Evolutionary conservation across 2,888 invertebrate genomes (phyloP).

Genomic region (Lymantria dispar): DNA sequence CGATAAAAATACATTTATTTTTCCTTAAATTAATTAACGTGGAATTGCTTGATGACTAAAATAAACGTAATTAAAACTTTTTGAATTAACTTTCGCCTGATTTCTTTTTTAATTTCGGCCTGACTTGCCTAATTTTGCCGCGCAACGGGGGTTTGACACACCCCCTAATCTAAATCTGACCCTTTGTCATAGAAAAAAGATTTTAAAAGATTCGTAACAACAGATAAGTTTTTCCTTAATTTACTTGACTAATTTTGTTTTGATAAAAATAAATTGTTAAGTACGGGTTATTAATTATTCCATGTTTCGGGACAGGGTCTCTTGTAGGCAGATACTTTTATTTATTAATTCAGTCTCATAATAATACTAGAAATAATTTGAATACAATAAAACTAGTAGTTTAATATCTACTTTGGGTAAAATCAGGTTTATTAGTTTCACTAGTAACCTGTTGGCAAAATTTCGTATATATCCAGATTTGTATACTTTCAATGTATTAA

Average conservation of each 20-base stretch:
- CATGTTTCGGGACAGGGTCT: slow-evolving; percentile 8
- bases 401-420: too few relatives aligned
- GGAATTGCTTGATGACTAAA: slow-evolving; percentile 70
- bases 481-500: too few relatives aligned
- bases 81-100: slow-evolving; percentile 72
- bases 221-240: slow-evolving; percentile 22
- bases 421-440: too few relatives aligned
- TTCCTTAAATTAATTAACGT: slow-evolving; percentile 66
- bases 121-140: slow-evolving; percentile 71
- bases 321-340: too few relatives aligned
- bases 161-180: slow-evolving; percentile 61
- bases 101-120: slow-evolving; percentile 80
- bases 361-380: too few relatives aligned
- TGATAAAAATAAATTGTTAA: slow-evolving; percentile 29
- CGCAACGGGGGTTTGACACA: slow-evolving; percentile 74
- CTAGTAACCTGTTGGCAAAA: too few relatives aligned
- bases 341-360: too few relatives aligned
- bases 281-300: slow-evolving; percentile 28
- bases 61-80: slow-evolving; percentile 82
- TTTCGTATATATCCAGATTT: too few relatives aligned
- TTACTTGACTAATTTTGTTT: slow-evolving; percentile 28
- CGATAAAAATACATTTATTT: slow-evolving; percentile 31
- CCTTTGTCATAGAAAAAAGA: slow-evolving; percentile 63
- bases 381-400: too few relatives aligned
- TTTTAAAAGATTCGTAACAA: slow-evolving; percentile 33